Conservation (phyloP, 2,113 vertebrate genomes). For the Poeciliopsis prolifica region DNA sequence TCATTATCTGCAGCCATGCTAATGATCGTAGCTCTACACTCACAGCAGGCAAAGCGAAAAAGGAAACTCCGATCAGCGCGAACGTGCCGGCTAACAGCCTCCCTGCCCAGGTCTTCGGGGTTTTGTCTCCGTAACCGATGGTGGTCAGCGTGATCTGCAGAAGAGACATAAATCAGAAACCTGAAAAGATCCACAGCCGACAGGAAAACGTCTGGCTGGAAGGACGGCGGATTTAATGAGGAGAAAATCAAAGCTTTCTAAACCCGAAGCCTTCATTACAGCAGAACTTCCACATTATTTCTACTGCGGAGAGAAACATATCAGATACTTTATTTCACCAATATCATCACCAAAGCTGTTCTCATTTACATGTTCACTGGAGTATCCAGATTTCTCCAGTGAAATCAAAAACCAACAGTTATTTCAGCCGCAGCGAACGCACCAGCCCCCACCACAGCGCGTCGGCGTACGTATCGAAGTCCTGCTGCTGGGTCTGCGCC, state of each 20-base stretch:
- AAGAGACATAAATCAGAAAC: background rate
- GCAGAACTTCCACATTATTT: background rate
- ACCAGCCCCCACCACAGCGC: constrained; percentile 99
- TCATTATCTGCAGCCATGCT: background rate
- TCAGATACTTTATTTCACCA: background rate
- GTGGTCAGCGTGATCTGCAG: constrained; percentile 95
- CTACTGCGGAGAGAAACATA: background rate
- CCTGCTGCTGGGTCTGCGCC: constrained; percentile 80
- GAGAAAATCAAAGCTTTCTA: background rate
- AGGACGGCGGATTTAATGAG: constrained; percentile 33
- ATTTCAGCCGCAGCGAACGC: constrained; percentile 59
- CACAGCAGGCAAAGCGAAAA: constrained; percentile 97
- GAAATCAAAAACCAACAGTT: too few relatives aligned
- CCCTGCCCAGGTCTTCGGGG: constrained; percentile 97
- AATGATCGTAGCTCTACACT: constrained; percentile 49
- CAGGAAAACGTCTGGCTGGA: background rate
- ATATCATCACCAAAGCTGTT: background rate
- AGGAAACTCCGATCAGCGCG: constrained; percentile 95
- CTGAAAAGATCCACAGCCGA: constrained; percentile 15
- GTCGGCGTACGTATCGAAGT: constrained; percentile 98
- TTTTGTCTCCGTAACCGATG: constrained; percentile 97
- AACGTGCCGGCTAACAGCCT: constrained; percentile 94
- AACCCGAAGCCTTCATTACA: background rate
- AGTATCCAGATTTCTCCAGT: too few relatives aligned
- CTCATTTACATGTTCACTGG: background rate